These are phyloP conservation scores for Perdita meconis DNA, from an alignment of 2,888 invertebrate genomes.

Conservation along the genomic window DNA sequence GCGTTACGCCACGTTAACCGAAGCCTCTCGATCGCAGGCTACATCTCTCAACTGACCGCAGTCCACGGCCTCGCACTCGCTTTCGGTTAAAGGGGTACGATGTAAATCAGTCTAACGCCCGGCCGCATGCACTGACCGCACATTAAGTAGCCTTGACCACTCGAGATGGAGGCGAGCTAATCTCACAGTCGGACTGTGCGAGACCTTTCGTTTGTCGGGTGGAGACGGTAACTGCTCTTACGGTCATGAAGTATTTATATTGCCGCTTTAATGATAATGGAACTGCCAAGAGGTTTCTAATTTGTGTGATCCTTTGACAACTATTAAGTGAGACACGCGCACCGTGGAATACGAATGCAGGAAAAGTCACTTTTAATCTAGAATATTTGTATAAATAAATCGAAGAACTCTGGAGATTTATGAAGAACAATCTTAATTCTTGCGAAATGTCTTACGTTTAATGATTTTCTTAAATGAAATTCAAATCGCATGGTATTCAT, in stretches of 20 bases:
- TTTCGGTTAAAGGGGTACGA: constrained; percentile 78
- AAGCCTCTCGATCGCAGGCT: constrained; percentile 61
- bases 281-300: background rate
- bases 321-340: no score
- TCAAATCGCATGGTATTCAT: no score
- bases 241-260: constrained; percentile 21
- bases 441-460: no score
- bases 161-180: constrained; percentile 67
- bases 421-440: no score
- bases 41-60: constrained; percentile 82
- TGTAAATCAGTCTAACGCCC: constrained; percentile 84
- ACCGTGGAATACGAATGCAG: no score
- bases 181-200: constrained; percentile 51
- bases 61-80: constrained; percentile 65
- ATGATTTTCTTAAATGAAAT: no score
- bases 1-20: constrained; percentile 38
- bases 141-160: constrained; percentile 82
- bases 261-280: no score
- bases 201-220: constrained; percentile 31
- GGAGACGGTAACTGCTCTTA: background rate
- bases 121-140: constrained; percentile 80
- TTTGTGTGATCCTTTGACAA: no score
- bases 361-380: no score
- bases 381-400: no score
- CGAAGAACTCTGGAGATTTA: no score